These are phyloP conservation scores for Ciconia maguari DNA, from an alignment of 2,113 vertebrate species.

Conservation along the genomic window DNA sequence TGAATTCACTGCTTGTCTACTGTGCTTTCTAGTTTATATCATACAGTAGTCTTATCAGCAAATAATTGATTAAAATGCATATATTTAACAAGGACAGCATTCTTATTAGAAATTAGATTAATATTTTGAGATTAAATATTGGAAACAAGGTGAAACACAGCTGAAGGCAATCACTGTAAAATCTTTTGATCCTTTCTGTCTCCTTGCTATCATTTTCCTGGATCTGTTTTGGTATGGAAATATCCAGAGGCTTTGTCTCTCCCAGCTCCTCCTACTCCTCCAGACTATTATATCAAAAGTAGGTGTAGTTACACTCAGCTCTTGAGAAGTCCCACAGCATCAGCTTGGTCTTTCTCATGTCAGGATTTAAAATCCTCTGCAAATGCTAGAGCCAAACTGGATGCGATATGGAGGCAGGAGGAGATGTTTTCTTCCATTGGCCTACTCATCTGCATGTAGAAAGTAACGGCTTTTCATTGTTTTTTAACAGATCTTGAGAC, in stretches of 20 bases:
- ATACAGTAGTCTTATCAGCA: neutral
- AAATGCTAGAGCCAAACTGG: neutral
- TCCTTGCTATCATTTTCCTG: neutral
- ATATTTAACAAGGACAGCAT: neutral
- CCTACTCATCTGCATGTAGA: neutral
- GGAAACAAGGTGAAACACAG: neutral
- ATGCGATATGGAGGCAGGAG: neutral
- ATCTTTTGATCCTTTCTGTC: constrained; percentile 3
- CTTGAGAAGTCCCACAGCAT: neutral
- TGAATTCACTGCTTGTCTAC: neutral
- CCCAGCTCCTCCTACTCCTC: neutral
- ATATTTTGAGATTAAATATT: neutral
- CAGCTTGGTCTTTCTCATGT: neutral
- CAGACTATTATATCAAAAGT: neutral
- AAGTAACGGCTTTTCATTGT: neutral
- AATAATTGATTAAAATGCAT: neutral
- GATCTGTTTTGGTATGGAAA: neutral
- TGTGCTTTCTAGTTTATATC: neutral
- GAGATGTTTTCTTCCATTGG: neutral
- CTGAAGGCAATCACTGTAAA: neutral
- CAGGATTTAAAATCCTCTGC: neutral
- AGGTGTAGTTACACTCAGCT: neutral
- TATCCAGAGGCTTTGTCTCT: neutral
- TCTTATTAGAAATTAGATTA: neutral
- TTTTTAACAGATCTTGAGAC: neutral